These are phyloP conservation scores for Drosophila helvetica DNA, from an alignment of 2,888 invertebrate genomes.

Conservation along the genomic window DNA sequence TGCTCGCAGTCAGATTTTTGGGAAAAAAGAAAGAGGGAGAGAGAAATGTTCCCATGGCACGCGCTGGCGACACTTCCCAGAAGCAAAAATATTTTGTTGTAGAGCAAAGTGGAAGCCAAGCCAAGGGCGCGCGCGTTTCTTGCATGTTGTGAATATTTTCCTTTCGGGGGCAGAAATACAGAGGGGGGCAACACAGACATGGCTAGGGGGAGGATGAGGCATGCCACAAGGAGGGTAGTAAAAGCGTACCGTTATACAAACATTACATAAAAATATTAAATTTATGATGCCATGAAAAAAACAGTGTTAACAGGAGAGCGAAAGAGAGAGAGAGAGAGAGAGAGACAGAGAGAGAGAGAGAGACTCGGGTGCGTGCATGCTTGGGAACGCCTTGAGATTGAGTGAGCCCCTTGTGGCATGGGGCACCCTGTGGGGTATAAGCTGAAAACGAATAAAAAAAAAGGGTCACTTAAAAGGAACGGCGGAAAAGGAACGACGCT, in stretches of 20 bases:
- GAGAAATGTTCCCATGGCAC: conserved; percentile 61
- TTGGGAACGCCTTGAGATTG: conserved; percentile 57
- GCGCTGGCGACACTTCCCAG: conserved; percentile 74
- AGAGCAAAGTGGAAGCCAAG: conserved; percentile 20
- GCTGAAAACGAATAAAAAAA: conserved; percentile 55
- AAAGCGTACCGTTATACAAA: conserved; percentile 77
- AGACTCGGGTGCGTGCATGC: conserved; percentile 60
- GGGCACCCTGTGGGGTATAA: conserved; percentile 9
- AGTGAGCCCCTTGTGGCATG: conserved; percentile 15
- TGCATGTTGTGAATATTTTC: conserved; percentile 59
- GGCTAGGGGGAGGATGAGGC: conserved; percentile 10
- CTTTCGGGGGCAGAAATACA: conserved; percentile 16
- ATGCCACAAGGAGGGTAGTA: conserved; percentile 64
- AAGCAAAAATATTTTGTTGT: conserved; percentile 57
- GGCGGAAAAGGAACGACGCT: neutral
- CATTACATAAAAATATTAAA: conserved; percentile 80
- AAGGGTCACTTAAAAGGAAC: conserved; percentile 24
- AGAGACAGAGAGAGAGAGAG: conserved; percentile 40
- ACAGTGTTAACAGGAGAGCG: conserved; percentile 67
- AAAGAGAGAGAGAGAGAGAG: neutral
- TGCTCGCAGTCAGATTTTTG: conserved; percentile 57
- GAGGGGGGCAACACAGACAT: neutral
- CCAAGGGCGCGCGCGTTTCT: conserved; percentile 57
- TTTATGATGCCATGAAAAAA: conserved; percentile 78
- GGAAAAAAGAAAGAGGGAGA: conserved; percentile 40